Base-by-base conservation (phyloP, 1,140 invertebrate genomes). In the Pseudomyrmex flavicornis region DNA sequence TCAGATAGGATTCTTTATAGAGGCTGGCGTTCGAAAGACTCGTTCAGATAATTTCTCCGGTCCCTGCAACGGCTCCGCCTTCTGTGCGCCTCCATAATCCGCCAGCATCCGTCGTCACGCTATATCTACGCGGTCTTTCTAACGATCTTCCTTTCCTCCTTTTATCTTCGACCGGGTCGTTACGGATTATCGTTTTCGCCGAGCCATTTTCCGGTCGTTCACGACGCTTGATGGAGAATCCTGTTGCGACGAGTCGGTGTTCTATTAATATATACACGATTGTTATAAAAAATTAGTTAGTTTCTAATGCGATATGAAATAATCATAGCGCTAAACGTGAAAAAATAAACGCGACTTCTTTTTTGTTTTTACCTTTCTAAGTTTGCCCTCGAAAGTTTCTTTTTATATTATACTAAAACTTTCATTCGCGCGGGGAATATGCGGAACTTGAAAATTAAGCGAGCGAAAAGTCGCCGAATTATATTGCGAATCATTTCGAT, bases 161-260 rank as follows among this genome's bases (percentile, higher is more conserved):
- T 82, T 82, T 82, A 62, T 82, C 58, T 75, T 75, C 48, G n/a
- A 50, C 48, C 59, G 26, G 61, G 68, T 80, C 74, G 74, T 77
- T 77, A 77, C 74, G 77, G 56, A 80, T 59, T 80, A 72, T 80
- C 77, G 54, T 72, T 69, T 54, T 72, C 44, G 54, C 65, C 66
- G 77, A 69, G 66, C 77, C 13, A 80, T 73, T 72, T 69, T 73
- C 77, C 77, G 77, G 65, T 73, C 62, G 62, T 77, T 68, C 74
- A 46, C 54, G 74, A 68, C 48, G 62, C 62, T 68, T 44, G 62
- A 68, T 68, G 26, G 66, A 76, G 61, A 66, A 66, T 50, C 61
- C 59, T 12, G 15, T 65, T 17, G 46, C 52, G 62, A 77, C 68
- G 56, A 77, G 68, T 56, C 35, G 35, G 26, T 66, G 44, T 66